Conservation (phyloP, 2,888 invertebrate species). For the Dorcus parallelipipedus region DNA sequence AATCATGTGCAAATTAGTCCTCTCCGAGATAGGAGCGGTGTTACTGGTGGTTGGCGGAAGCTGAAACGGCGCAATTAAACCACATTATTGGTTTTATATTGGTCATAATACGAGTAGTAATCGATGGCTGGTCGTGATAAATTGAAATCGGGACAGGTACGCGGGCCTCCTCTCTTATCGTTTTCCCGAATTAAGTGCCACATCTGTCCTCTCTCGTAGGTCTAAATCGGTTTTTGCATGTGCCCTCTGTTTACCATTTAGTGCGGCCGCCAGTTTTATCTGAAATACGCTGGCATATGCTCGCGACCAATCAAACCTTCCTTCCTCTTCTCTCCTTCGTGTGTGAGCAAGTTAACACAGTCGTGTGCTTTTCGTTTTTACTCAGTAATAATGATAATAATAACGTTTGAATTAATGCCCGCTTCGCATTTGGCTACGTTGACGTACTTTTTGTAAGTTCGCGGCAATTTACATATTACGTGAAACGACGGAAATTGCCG, state of each 20-base stretch:
- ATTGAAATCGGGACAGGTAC: too few species aligned
- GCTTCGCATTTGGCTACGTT: not conserved
- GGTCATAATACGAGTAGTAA: too few species aligned
- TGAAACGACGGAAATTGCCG: too few species aligned
- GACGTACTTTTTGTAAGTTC: not conserved
- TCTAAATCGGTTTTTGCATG: not conserved
- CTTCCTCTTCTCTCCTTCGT: not conserved
- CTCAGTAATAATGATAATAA: not conserved
- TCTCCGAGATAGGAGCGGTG: too few species aligned
- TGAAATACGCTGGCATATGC: slow-evolving; percentile 4
- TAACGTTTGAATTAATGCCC: not conserved
- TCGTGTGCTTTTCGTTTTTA: not conserved
- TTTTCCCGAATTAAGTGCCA: not conserved
- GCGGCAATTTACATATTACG: not conserved
- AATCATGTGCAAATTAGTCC: too few species aligned
- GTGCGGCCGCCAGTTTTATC: slow-evolving; percentile 10
- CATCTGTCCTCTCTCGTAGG: not conserved
- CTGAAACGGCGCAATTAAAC: too few species aligned
- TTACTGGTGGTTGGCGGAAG: too few species aligned
- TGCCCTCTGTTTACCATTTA: slow-evolving; percentile 3
- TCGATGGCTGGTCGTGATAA: too few species aligned
- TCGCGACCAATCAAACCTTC: not conserved
- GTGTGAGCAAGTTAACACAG: not conserved
- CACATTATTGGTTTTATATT: too few species aligned
- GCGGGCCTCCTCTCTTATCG: not conserved